Percentiles rank a stretch among this genome's conserved stretches.
Evolutionary conservation across 1,140 invertebrate genomes (phyloP).

Genomic region (Diuraphis noxia): DNA sequence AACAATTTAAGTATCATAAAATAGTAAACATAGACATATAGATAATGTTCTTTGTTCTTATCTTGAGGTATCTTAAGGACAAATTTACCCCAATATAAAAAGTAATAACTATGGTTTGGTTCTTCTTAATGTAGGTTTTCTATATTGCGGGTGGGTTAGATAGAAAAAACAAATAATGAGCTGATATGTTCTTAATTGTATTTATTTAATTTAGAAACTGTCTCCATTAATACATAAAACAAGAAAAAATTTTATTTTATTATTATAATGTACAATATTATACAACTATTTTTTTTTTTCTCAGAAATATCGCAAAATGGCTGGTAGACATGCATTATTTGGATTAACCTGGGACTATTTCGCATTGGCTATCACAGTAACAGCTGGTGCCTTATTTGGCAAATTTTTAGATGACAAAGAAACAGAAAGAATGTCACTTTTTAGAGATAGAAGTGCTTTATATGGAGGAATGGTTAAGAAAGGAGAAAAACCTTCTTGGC

Average conservation of each 20-base stretch:
- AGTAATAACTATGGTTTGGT: too few relatives aligned
- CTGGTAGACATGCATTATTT: conserved; percentile 47
- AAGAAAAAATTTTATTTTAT: not conserved
- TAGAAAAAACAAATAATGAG: too few relatives aligned
- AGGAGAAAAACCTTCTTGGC: conserved; percentile 74
- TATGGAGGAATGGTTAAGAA: conserved; percentile 69
- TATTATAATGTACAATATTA: not conserved
- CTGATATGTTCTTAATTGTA: not conserved
- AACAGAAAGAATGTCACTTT: conserved; percentile 70
- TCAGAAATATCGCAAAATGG: conserved; percentile 5
- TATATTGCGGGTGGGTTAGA: too few relatives aligned
- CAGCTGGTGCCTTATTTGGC: conserved; percentile 66
- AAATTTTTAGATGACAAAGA: conserved; percentile 69
- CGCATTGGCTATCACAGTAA: not conserved
- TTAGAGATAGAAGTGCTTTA: conserved; percentile 76
- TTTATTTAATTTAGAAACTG: not conserved
- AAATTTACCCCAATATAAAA: too few relatives aligned
- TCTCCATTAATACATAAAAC: not conserved
- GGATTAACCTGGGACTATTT: conserved; percentile 46
- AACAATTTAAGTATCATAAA: too few relatives aligned
- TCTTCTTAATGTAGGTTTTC: too few relatives aligned
- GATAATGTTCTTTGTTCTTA: too few relatives aligned
- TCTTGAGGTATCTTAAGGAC: too few relatives aligned
- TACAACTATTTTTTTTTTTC: not conserved
- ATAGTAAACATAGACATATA: too few relatives aligned